Conservation (phyloP, 2,888 invertebrate species). For the Cephonodes hylas region DNA sequence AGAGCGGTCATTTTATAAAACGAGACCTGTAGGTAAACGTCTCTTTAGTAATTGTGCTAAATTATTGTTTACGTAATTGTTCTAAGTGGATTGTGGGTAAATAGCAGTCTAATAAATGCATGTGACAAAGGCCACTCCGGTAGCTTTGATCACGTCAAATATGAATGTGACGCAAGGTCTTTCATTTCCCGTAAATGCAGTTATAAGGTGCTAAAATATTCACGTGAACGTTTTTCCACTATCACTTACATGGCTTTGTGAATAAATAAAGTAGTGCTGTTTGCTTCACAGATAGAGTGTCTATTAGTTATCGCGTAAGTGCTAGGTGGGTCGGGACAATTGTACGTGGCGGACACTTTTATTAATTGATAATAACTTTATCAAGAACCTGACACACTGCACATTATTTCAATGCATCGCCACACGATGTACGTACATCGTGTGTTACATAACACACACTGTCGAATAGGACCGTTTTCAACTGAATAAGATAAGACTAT, state of each 20-base stretch:
- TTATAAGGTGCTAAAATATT: conserved; percentile 13
- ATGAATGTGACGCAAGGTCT: conserved; percentile 17
- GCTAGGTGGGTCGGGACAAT: background rate
- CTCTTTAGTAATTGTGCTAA: conserved; percentile 65
- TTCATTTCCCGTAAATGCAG: background rate
- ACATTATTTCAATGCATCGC: background rate
- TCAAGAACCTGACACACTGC: background rate
- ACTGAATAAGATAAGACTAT: no score
- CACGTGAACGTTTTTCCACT: conserved; percentile 14
- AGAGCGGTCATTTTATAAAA: conserved; percentile 48
- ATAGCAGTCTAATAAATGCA: conserved; percentile 45
- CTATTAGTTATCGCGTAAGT: background rate
- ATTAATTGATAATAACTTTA: background rate
- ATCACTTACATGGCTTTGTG: background rate
- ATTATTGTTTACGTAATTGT: conserved; percentile 65
- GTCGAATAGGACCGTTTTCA: no score
- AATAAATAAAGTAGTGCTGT: conserved; percentile 18
- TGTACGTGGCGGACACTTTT: background rate
- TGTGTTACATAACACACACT: no score
- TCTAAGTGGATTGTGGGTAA: conserved; percentile 35
- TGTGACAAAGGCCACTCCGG: conserved; percentile 46
- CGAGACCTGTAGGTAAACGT: conserved; percentile 47
- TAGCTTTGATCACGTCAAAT: conserved; percentile 35
- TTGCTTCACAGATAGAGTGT: background rate
- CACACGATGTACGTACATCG: no score